Evolutionary conservation across 2,888 invertebrate species (phyloP), one percentile per base, ranked within the genome.

Genomic region (Spatulosminthurus flaviceps): DNA sequence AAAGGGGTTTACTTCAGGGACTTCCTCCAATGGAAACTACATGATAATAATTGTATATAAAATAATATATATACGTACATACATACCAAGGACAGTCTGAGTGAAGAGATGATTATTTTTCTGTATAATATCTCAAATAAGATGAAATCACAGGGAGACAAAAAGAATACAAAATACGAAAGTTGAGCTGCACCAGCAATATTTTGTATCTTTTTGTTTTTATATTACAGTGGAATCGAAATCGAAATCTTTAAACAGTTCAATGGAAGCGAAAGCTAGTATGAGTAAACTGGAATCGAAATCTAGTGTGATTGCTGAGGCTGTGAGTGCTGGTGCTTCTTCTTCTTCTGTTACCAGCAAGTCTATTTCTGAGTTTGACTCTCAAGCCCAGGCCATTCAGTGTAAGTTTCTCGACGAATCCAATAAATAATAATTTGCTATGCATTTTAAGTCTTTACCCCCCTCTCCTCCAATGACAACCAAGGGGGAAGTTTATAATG

Each of bases 191-290:
- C 34, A 42, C 34, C 19, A 28, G 64, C 11, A 34, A 75, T 22
- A 67, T 67, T 43, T 67, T 41, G 66, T 76, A 43, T 66, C 34
- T 67, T 64, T 24, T 28, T 76, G 80, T 82, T 80, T 81, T 81
- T 83, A n/a, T n/a, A 78, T 83, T 83, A 80, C 83, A 83, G 83
- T 82, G 82, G 82, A 83, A 76, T 82, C 83, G 72, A 81, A 83
- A 76, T 82, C 83, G 72, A 81, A 80, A 80, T 80, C 82, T 80
- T 81, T 51, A 77, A 82, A 82, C 80, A 81, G 77, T 72, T 64
- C 64, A 64, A 22, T 24, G 64, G 64, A 64, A 64, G 11, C 64
- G 22, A 64, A 24, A 24, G 21, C 24, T 64, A 64, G 24, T 64
- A 64, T 22, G 64, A 64, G 64, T 64, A 24, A 11, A 22, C 64